phyloP scores from a whole-genome alignment of 1,140 invertebrate genomes.

The Plectrocnemia conspersa region DNA sequence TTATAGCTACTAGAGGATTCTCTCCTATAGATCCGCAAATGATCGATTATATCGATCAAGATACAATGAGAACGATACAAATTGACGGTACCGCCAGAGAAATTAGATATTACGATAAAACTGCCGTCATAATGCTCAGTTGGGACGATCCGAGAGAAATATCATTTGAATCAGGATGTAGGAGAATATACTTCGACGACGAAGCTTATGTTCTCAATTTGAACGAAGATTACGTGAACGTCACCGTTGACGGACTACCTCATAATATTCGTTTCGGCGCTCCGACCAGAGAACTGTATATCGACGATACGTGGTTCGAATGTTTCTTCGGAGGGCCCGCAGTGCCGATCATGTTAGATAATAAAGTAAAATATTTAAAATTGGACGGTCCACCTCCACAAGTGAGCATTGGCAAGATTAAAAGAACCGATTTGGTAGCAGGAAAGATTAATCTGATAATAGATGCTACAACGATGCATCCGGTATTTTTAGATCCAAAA shows the following conservation, averaged over 20 bases:
- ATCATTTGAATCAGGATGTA: constrained; percentile 68
- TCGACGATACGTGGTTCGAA: constrained; percentile 82
- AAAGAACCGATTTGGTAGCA: constrained; percentile 70
- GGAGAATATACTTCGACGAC: constrained; percentile 65
- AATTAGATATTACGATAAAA: constrained; percentile 80
- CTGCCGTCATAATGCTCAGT: constrained; percentile 77
- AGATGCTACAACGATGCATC: constrained; percentile 70
- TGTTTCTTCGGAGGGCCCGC: constrained; percentile 89
- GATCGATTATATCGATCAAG: constrained; percentile 58
- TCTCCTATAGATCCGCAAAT: constrained; percentile 55
- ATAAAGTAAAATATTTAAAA: constrained; percentile 67
- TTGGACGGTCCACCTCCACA: constrained; percentile 84
- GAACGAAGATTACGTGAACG: constrained; percentile 67
- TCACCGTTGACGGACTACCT: constrained; percentile 63
- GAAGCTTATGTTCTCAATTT: constrained; percentile 64
- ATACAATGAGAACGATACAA: constrained; percentile 72
- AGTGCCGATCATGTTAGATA: constrained; percentile 76
- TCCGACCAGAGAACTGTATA: constrained; percentile 85
- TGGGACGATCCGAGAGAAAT: constrained; percentile 83
- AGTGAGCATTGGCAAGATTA: constrained; percentile 68
- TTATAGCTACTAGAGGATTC: constrained; percentile 43
- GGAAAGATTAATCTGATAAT: constrained; percentile 81
- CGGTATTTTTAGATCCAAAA: constrained; percentile 81
- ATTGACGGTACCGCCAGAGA: constrained; percentile 79
- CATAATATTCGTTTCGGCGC: constrained; percentile 84